These are phyloP conservation scores for Erpetoichthys calabaricus DNA, from an alignment of 2,797 vertebrate species.

Conservation along the genomic window DNA sequence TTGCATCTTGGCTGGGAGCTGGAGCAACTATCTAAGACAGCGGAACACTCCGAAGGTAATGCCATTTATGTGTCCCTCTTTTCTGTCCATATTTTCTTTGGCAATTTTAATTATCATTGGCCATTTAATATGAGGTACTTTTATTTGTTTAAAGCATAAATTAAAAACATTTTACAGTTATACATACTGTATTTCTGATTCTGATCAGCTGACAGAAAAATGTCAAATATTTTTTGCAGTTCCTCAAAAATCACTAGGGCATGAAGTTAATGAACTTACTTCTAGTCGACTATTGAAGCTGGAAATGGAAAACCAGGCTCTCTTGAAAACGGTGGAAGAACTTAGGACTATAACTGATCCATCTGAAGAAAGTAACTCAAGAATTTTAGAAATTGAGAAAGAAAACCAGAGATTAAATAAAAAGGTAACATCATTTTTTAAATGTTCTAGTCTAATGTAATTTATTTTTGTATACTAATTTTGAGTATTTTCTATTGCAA, in stretches of 20 bases:
- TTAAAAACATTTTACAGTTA: background rate
- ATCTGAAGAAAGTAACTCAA: conserved; percentile 48
- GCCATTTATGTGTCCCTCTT: background rate
- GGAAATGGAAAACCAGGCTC: conserved; percentile 93
- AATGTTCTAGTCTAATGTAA: no score
- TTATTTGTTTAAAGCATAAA: background rate
- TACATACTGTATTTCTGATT: background rate
- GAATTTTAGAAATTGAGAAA: conserved; percentile 65
- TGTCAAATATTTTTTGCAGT: conserved; percentile 30
- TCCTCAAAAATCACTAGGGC: conserved; percentile 83
- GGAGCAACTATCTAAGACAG: conserved; percentile 87
- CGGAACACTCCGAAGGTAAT: conserved; percentile 76
- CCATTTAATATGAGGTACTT: no score
- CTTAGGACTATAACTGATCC: conserved; percentile 52
- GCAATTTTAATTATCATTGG: no score
- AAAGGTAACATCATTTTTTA: conserved; percentile 47
- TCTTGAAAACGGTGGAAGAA: conserved; percentile 82
- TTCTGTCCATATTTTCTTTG: background rate
- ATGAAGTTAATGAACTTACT: conserved; percentile 88
- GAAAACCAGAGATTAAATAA: conserved; percentile 79
- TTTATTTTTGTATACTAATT: no score
- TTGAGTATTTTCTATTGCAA: no score
- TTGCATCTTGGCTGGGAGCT: conserved; percentile 94
- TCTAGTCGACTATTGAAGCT: conserved; percentile 85
- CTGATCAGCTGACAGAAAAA: background rate